Evolutionary conservation across 1,140 invertebrate species (phyloP), one percentile per base, ranked within the genome.

Genomic region (Brachionus asplanchnoidis): DNA sequence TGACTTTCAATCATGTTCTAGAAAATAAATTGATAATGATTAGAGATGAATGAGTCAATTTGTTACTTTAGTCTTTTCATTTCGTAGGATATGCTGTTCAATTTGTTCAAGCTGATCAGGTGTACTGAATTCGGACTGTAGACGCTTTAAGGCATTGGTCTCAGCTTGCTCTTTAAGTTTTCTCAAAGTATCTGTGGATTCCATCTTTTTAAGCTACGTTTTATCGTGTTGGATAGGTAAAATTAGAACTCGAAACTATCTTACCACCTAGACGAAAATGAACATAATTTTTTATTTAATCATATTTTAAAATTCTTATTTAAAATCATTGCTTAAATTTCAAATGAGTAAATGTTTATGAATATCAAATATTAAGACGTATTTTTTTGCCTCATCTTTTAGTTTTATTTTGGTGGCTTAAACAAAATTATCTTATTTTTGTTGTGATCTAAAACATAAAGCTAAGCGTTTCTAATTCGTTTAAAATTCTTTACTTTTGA

Each of bases 81-180:
- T 46, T 0, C 60, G 42, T 36, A 36, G 23, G 44, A 68, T 53
- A 14, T 68, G 60, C 36, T 84, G 82, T n/a, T 84, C 82, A 36
- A 84, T 68, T 84, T 84, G 60, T 73, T 84, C 82, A 9, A 84
- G 65, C 28, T 84, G 60, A 17, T 84, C 82, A 42, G 82, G 28
- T 53, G 60, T 84, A 8, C 42, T 28, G 36, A 84, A 84, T 50
- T 68, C 23, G 46, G n/a, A 20, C 26, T 84, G 82, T 5, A 84
- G n/a, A 11, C 44, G 46, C 42, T 46, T 68, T 12, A 84, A 42
- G 20, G 82, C 82, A 70, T 84, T 84, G 0, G 36, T 56, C 17
- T 84, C 82, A 84, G 82, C 82, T 70, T 84, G 79, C 40, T 82
- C 79, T 23, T 82, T 82, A 2, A 82, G 14, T 46, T 82, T 82